A percentile compares a stretch with the other conserved stretches of the same genome.
Evolutionary conservation across 2,888 invertebrate genomes (phyloP).

Genomic region (Copidosoma aretas): DNA sequence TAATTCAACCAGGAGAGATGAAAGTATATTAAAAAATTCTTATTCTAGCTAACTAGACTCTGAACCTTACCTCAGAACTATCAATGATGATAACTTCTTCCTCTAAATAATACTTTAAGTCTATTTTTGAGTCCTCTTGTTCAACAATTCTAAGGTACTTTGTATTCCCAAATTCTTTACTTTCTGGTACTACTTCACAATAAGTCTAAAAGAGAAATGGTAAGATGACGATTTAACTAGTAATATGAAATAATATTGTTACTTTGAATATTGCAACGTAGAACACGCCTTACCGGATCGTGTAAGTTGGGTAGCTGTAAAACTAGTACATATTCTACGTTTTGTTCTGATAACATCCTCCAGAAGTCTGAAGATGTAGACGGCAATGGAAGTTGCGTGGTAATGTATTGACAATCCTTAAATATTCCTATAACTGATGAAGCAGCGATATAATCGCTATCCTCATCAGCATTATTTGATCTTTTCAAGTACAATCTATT

Average conservation of each 20-base stretch:
- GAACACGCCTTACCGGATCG: slow-evolving; percentile 59
- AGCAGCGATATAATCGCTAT: slow-evolving; percentile 63
- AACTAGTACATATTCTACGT: slow-evolving; percentile 59
- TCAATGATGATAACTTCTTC: slow-evolving; percentile 46
- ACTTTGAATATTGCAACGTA: no score
- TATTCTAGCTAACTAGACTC: background rate
- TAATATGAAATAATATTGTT: background rate
- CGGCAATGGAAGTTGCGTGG: slow-evolving; percentile 62
- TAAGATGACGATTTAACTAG: no score
- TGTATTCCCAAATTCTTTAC: slow-evolving; percentile 47
- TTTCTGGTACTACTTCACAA: slow-evolving; percentile 49
- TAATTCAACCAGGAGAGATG: background rate
- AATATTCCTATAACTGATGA: slow-evolving; percentile 58
- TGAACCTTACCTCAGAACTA: slow-evolving; percentile 44
- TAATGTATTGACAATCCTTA: slow-evolving; percentile 58
- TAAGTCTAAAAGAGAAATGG: slow-evolving; percentile 50
- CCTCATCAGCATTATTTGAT: slow-evolving; percentile 55
- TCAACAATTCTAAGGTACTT: slow-evolving; percentile 48
- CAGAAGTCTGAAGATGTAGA: slow-evolving; percentile 64
- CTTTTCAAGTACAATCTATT: slow-evolving; percentile 58
- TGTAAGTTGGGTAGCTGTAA: slow-evolving; percentile 58
- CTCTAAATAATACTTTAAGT: slow-evolving; percentile 38
- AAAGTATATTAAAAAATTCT: background rate
- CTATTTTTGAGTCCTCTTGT: slow-evolving; percentile 38
- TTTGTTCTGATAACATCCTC: slow-evolving; percentile 61